Evolutionary conservation across 1,140 invertebrate genomes (phyloP).

Genomic region (Vollenhovia emeryi): DNA sequence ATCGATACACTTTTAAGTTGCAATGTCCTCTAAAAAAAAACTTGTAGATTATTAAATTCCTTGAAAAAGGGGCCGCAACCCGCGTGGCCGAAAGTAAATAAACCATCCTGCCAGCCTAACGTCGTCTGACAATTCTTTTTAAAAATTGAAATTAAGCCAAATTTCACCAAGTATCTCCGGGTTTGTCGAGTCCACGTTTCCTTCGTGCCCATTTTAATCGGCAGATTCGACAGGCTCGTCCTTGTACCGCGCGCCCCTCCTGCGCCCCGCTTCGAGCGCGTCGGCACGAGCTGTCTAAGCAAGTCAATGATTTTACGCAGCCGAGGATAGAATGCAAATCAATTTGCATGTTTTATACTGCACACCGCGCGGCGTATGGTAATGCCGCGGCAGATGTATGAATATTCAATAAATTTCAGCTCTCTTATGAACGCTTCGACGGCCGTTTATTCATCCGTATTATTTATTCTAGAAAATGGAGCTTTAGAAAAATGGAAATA

Average conservation of each 20-base stretch:
- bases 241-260: background rate
- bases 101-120: too few relatives aligned
- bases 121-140: too few relatives aligned
- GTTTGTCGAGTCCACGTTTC: too few relatives aligned
- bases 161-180: too few relatives aligned
- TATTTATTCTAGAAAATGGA: conserved; percentile 32
- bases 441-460: conserved; percentile 38
- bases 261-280: background rate
- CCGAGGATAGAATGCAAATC: conserved; percentile 51
- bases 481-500: conserved; percentile 45
- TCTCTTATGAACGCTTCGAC: conserved; percentile 18
- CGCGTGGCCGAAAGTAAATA: too few relatives aligned
- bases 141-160: too few relatives aligned
- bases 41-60: too few relatives aligned
- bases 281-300: background rate
- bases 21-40: too few relatives aligned
- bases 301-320: conserved; percentile 50
- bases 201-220: background rate
- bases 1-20: too few relatives aligned
- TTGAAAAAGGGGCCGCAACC: too few relatives aligned
- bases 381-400: conserved; percentile 47
- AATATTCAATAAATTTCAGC: conserved; percentile 60
- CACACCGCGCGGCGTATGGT: conserved; percentile 26
- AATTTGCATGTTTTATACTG: conserved; percentile 50
- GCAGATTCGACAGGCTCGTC: background rate